Evolutionary conservation across 2,888 invertebrate species (phyloP), one percentile per base, ranked within the genome.

Genomic region (Scrobipalpa atriplicella): DNA sequence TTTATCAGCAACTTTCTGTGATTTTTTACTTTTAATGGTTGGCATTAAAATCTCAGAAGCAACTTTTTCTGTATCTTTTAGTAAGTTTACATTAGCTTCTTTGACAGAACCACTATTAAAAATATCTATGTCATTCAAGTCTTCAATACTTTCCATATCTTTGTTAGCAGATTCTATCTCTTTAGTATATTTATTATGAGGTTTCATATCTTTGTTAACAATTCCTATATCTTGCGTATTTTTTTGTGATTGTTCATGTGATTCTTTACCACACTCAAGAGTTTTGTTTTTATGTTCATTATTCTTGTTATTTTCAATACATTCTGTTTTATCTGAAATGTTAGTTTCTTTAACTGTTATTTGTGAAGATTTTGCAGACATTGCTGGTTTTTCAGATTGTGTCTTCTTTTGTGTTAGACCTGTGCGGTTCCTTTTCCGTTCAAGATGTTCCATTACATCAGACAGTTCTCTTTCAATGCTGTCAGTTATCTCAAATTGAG

Each of bases 381-480:
- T 2, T 29, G 66, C 19, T 51, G 58, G 60, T 18, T 65, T 65
- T 11, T 36, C 36, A 66, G 64, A 66, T 39, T 65, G 64, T 61
- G 61, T 36, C 11, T 19, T 9, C 43, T 62, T 43, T 16, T 38
- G 36, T 16, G 58, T 29, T n/a, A 38, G 2, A 10, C 58, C 38
- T 29, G 16, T 36, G 3, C 18, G 29, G 10, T 64, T 38, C 38
- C 38, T 39, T 56, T 74, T 68, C 38, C 67, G 71, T 36, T 80
- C 75, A 51, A 74, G 78, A 78, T 78, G 81, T 70, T 85, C 85
- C 83, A 87, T 87, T 11, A 84, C 74, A 65, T 81, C 82, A 39
- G 84, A 85, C 58, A 90, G 71, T 72, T 89, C 89, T 77, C 84
- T 89, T 77, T 89, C 90, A 60, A 87, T 82, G 84, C 89, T 91